Evolutionary conservation across 2,888 invertebrate genomes (phyloP).

Genomic region (Drosophila anomelani): DNA sequence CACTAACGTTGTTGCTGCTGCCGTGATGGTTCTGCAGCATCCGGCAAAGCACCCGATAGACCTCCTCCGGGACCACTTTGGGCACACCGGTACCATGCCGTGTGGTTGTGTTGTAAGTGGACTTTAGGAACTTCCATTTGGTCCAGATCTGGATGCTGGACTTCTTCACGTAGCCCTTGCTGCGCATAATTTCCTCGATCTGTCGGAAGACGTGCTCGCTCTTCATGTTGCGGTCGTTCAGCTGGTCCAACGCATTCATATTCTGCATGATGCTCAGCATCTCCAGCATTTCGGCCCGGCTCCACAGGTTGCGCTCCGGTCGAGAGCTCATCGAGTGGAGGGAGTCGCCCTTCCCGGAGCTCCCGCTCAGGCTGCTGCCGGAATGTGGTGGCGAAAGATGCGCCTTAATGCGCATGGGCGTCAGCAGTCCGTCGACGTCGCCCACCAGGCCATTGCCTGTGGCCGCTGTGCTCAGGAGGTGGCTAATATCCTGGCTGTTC

Average conservation of each 20-base stretch:
- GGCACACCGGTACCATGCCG: constrained; percentile 82
- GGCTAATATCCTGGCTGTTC: constrained; percentile 58
- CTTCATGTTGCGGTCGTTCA: constrained; percentile 82
- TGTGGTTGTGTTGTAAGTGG: constrained; percentile 83
- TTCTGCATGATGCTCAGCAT: constrained; percentile 82
- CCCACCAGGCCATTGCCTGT: constrained; percentile 67
- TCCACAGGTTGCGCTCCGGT: constrained; percentile 84
- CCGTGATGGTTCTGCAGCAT: constrained; percentile 61
- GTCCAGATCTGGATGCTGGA: constrained; percentile 84
- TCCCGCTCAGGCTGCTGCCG: constrained; percentile 17
- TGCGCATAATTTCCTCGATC: constrained; percentile 81
- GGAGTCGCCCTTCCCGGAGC: constrained; percentile 17
- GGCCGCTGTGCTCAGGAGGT: constrained; percentile 70
- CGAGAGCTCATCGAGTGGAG: constrained; percentile 47
- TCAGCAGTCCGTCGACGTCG: constrained; percentile 78
- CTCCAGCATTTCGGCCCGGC: constrained; percentile 82
- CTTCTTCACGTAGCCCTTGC: constrained; percentile 82
- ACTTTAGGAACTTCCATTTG: constrained; percentile 84
- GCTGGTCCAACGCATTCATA: constrained; percentile 77
- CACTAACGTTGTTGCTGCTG: constrained; percentile 22
- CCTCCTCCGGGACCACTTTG: constrained; percentile 80
- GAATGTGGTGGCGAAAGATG: constrained; percentile 37
- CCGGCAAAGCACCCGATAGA: constrained; percentile 78
- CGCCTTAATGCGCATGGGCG: constrained; percentile 65
- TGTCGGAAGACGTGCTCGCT: constrained; percentile 83